phyloP scores from a whole-genome alignment of 2,113 vertebrate genomes.

The Megatriorchis doriae region DNA sequence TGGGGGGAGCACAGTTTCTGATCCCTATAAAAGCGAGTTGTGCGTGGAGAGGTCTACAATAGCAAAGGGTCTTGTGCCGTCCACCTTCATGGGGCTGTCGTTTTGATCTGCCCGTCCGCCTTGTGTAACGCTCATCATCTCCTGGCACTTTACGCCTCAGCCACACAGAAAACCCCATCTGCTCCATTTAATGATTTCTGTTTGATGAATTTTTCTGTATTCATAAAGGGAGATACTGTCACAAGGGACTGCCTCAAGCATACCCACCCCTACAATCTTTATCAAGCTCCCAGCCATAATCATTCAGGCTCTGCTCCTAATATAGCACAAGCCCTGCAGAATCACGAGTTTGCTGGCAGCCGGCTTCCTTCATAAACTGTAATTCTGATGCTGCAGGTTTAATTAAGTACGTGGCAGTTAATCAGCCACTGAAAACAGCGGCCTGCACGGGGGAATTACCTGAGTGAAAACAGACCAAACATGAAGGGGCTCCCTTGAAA shows the following conservation, averaged over 20 bases:
- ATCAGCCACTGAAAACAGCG: constrained; percentile 78
- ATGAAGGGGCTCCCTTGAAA: constrained; percentile 55
- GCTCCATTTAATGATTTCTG: constrained; percentile 76
- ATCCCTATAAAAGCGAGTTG: background rate
- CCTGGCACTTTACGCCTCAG: constrained; percentile 19
- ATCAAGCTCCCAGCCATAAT: constrained; percentile 55
- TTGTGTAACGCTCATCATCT: constrained; percentile 29
- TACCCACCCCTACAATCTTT: constrained; percentile 68
- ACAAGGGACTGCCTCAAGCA: constrained; percentile 65
- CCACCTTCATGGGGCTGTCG: background rate
- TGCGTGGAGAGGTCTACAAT: background rate
- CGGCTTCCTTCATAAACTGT: constrained; percentile 54
- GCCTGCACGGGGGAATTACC: constrained; percentile 66
- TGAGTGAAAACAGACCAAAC: constrained; percentile 40
- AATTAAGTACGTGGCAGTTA: constrained; percentile 85
- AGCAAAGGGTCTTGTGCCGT: background rate
- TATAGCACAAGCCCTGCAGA: constrained; percentile 33
- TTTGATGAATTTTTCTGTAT: constrained; percentile 77
- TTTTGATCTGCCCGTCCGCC: constrained; percentile 25
- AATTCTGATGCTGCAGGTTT: constrained; percentile 68
- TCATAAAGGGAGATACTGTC: constrained; percentile 69
- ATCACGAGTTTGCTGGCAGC: background rate
- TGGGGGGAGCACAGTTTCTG: background rate
- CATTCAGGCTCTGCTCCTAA: constrained; percentile 52
- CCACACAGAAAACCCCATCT: constrained; percentile 69